Evolutionary conservation across 1,140 invertebrate species (phyloP), one percentile per base, ranked within the genome.

Genomic region (Micrasema minimum): DNA sequence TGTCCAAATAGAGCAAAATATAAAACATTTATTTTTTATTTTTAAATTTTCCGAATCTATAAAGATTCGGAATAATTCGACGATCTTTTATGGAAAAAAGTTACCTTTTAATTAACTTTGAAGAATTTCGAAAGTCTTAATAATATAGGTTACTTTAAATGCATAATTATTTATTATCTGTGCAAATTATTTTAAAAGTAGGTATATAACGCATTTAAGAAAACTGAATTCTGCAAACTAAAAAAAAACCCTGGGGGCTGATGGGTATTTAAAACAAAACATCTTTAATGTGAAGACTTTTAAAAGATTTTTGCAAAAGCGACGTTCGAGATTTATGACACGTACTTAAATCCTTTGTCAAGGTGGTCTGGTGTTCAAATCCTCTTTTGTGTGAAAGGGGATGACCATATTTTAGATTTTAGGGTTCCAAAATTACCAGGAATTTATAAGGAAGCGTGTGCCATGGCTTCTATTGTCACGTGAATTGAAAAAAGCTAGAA

Each of bases 351-450:
- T 22, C 35, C 18, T 41, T 59, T 59, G 55, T 59, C 11, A 12
- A 2, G 9, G 31, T 38, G 55, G 31, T 20, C 37, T 12, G 9
- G 16, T 31, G 55, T 59, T 35, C 37, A 59, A 41, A 59, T 59
- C 37, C 14, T 14, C 51, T 35, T 59, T 59, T 22, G 35, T 43
- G 55, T 18, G 1, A 38, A 3, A 1, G 1, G 26, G 26, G 53
- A 57, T 38, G 26, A 10, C n/a, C 55, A 20, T 59, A 59, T 59
- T 59, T 59, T 20, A 43, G 35, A 59, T 59, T 59, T 59, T 20
- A 43, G 35, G 11, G 55, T 38, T 14, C 16, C 10, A 6, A 55
- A 37, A 41, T 41, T 59, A 41, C 37, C 11, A 9, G 37, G 37
- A 59, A 59, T 59, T 22, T 23, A 10, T 1, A 10, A 12, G 20